Evolutionary conservation across 2,113 vertebrate species (phyloP).

Genomic region (Austrofundulus limnaeus): DNA sequence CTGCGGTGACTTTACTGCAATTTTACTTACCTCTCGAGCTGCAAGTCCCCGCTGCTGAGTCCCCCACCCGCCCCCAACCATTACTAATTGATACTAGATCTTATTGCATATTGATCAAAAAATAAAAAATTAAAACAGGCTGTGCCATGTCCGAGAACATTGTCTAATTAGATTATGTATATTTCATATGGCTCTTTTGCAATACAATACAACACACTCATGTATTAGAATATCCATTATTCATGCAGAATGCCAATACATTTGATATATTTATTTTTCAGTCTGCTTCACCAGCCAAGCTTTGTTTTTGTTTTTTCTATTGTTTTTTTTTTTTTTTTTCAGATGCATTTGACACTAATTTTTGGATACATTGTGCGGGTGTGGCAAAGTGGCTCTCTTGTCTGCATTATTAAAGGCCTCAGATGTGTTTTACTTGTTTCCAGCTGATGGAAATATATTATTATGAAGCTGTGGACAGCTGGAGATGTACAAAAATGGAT

Average conservation of each 20-base stretch:
- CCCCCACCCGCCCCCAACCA: constrained; percentile 36
- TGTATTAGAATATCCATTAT: constrained; percentile 73
- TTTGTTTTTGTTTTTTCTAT: constrained; percentile 59
- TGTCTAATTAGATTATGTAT: constrained; percentile 74
- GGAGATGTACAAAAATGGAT: constrained; percentile 58
- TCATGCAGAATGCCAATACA: constrained; percentile 62
- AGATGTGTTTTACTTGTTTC: constrained; percentile 79
- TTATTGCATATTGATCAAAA: constrained; percentile 75
- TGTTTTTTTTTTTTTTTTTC: constrained; percentile 55
- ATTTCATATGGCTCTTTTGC: constrained; percentile 66
- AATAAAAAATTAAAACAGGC: too few species aligned
- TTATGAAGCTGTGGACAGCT: constrained; percentile 58
- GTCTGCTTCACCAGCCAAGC: constrained; percentile 50
- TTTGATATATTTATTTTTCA: constrained; percentile 72
- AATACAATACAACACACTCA: constrained; percentile 66
- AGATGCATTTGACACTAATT: constrained; percentile 64
- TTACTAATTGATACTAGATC: constrained; percentile 75
- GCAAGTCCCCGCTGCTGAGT: constrained; percentile 36
- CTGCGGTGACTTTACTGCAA: constrained; percentile 30
- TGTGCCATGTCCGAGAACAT: constrained; percentile 61
- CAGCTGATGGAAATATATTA: constrained; percentile 71
- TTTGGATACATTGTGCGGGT: constrained; percentile 62
- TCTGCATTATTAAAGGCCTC: constrained; percentile 78
- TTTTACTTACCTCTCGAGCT: constrained; percentile 53
- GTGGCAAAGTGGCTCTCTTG: constrained; percentile 62